Percentiles rank a stretch among this genome's conserved stretches.
phyloP scores from a whole-genome alignment of 2,113 vertebrate genomes.

The Turnix velox region DNA sequence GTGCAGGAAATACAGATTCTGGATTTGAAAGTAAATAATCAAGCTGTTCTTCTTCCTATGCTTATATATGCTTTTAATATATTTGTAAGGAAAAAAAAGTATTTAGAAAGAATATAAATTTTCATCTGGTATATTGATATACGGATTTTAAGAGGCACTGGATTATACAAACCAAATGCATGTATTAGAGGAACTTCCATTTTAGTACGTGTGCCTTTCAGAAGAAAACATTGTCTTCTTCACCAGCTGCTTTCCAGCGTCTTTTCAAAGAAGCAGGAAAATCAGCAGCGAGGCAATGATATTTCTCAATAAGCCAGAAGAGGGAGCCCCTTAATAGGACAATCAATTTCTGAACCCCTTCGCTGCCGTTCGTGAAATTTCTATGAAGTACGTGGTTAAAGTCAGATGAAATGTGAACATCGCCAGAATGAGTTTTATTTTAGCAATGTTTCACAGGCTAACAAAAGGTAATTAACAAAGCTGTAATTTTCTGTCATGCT shows the following conservation, averaged over 20 bases:
- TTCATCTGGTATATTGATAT: not conserved
- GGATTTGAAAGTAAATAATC: constrained; percentile 36
- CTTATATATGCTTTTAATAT: constrained; percentile 28
- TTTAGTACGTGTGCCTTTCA: not conserved
- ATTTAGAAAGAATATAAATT: constrained; percentile 44
- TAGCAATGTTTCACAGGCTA: constrained; percentile 12
- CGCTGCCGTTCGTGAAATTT: not conserved
- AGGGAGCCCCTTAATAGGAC: constrained; percentile 31
- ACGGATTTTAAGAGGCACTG: not conserved
- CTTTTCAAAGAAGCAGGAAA: not conserved
- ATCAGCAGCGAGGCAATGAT: not conserved
- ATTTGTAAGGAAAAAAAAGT: constrained; percentile 21
- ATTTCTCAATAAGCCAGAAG: constrained; percentile 33
- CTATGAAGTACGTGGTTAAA: not conserved
- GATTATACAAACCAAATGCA: not conserved
- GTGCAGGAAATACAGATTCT: constrained; percentile 40
- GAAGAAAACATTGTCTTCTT: not conserved
- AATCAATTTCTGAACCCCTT: not conserved
- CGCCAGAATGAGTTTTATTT: not conserved
- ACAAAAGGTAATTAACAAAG: constrained; percentile 36
- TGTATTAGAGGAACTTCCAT: not conserved
- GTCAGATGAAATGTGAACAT: not conserved
- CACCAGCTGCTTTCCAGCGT: not conserved
- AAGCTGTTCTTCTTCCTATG: constrained; percentile 29
- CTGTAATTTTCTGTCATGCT: not conserved